Evolutionary conservation across 1,140 invertebrate species (phyloP).

Genomic region (Phocides pigmalion): DNA sequence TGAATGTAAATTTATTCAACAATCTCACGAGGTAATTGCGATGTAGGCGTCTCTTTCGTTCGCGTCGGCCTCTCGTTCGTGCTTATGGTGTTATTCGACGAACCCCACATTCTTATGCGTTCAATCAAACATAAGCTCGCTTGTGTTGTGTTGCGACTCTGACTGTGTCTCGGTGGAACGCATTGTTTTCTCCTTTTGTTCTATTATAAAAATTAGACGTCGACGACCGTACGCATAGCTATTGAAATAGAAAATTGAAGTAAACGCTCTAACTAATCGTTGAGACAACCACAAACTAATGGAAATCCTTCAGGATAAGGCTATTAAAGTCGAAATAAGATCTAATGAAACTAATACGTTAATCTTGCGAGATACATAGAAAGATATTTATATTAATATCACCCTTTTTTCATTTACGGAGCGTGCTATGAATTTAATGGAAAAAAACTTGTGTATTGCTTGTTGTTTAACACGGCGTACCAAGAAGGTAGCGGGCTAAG

Average conservation of each 20-base stretch:
- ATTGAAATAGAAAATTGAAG: conserved; percentile 41
- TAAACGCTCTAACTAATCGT: conserved; percentile 12
- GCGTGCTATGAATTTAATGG: conserved; percentile 14
- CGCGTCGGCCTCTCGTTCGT: conserved; percentile 44
- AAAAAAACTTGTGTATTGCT: background rate
- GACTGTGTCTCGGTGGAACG: conserved; percentile 55
- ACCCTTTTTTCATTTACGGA: conserved; percentile 13
- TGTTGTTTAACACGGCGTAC: conserved; percentile 14
- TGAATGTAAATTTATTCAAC: conserved; percentile 83
- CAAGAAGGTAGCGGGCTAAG: conserved; percentile 4
- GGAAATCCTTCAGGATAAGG: conserved; percentile 8
- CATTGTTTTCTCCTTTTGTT: conserved; percentile 71
- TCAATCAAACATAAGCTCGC: conserved; percentile 77
- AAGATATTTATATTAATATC: conserved; percentile 2
- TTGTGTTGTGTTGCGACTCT: conserved; percentile 54
- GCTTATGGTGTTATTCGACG: conserved; percentile 49
- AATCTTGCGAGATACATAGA: too few species aligned
- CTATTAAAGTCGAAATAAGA: too few species aligned
- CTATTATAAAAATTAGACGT: conserved; percentile 68
- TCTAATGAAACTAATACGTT: too few species aligned
- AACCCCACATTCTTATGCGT: conserved; percentile 77
- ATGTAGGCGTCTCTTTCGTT: conserved; percentile 58
- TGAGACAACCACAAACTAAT: background rate
- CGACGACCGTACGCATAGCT: conserved; percentile 50
- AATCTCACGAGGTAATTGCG: conserved; percentile 82